Base-by-base conservation (phyloP, 1,140 invertebrate genomes). In the Lasaia peninsularis region DNA sequence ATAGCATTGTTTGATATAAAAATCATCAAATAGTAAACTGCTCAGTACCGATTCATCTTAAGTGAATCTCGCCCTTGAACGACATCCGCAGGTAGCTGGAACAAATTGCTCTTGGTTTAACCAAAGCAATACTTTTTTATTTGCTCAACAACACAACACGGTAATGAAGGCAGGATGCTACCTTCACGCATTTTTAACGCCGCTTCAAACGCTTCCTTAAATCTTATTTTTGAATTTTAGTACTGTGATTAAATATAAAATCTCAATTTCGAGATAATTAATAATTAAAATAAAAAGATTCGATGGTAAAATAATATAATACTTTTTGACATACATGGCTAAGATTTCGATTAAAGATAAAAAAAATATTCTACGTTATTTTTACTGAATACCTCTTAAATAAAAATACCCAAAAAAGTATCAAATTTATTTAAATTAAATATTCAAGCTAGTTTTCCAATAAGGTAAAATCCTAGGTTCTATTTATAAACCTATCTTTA, bases 11-110 rank as follows among this genome's bases (percentile, higher is more conserved):
- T n/a, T n/a, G n/a, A n/a, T 6, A 20, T 9, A 10, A 44, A 44
- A 18, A 16, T 48, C 18, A 48, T 48, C 16, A 18, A 20, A 48
- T 48, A 18, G 5, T 28, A 48, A 21, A 48, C 40, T 48, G 18
- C 4, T 48, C 40, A 48, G 16, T 16, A 40, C 40, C 60, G 56
- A 68, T 69, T 63, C 63, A 75, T 69, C 72, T 59, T 65, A 85
- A 82, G 80, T 74, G 78, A 82, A 74, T 78, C 73, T 63, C 69
- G 80, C 71, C 81, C 83, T 86, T 86, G 83, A 78, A 84, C 78
- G 80, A 80, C 80, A 88, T 88, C 82, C 81, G 79, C 78, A 69
- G 69, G 75, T 75, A 78, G 69, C 76, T 77, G 81, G 77, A 84
- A 84, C 81, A 71, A 83, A 88, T 88, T 71, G 69, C 70, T 54